Evolutionary conservation across 2,888 invertebrate species (phyloP).

Genomic region (Bembecia ichneumoniformis): DNA sequence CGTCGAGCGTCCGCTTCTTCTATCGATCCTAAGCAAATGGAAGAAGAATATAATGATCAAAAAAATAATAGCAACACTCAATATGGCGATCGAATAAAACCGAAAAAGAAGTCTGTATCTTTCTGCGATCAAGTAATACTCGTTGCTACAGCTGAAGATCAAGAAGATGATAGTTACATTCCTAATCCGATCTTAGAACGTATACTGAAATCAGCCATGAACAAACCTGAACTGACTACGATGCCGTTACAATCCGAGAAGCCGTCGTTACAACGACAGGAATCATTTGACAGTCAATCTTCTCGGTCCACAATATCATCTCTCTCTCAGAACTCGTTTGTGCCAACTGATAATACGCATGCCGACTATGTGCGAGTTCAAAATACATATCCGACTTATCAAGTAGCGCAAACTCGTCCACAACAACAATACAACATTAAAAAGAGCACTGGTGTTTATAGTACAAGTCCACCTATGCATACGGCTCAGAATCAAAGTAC

Average conservation of each 20-base stretch:
- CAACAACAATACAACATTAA: constrained; percentile 49
- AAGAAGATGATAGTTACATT: constrained; percentile 91
- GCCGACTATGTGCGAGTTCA: constrained; percentile 54
- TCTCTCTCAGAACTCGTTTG: constrained; percentile 53
- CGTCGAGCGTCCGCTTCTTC: constrained; percentile 56
- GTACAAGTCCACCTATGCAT: constrained; percentile 39
- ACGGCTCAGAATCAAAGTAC: constrained; percentile 25
- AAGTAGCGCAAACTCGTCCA: constrained; percentile 42
- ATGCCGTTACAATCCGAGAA: constrained; percentile 63
- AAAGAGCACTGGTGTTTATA: constrained; percentile 43
- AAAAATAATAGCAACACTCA: constrained; percentile 38
- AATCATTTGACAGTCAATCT: constrained; percentile 67
- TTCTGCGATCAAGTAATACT: constrained; percentile 95
- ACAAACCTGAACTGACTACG: constrained; percentile 76
- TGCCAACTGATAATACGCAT: constrained; percentile 39
- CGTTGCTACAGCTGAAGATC: constrained; percentile 93
- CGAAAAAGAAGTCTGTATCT: constrained; percentile 93
- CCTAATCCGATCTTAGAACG: constrained; percentile 92
- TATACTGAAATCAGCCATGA: constrained; percentile 85
- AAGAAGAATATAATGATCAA: constrained; percentile 48
- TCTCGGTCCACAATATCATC: constrained; percentile 66
- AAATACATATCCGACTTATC: constrained; percentile 50
- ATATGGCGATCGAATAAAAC: constrained; percentile 70
- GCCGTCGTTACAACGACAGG: constrained; percentile 58
- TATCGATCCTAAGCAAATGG: constrained; percentile 55